Evolutionary conservation across 2,888 invertebrate species (phyloP), one percentile per base, ranked within the genome.

Genomic region (Acronicta aceris): DNA sequence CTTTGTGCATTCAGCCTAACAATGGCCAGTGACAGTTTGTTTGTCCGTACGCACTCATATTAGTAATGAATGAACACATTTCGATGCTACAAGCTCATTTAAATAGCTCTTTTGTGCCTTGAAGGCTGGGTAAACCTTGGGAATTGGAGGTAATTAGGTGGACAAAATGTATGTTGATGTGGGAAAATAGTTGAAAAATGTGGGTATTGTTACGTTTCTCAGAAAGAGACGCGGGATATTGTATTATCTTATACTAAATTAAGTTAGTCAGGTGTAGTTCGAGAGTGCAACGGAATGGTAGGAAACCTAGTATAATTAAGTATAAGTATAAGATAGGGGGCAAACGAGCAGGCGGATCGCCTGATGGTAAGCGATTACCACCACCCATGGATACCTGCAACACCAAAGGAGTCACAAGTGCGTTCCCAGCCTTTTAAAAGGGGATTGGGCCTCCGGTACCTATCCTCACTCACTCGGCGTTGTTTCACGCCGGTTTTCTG

Each of bases 41-140:
- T 46, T 60, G 51, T 69, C 42, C 42, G 13, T 59, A 56, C 67
- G 71, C 71, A 68, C 50, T 62, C 42, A 47, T 36, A 54, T 48
- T 46, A 7, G 41, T 59, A 74, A 75, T 58, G 60, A 63, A 54
- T 59, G 48, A 51, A 62, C 38, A 59, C 54, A 60, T 64, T 62
- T 65, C 33, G 59, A 69, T 61, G 59, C 16, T 59, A 36, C 16
- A 46, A 10, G 30, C 50, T 25, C 43, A 21, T 49, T 56, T 15
- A 47, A 61, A 60, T 60, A 49, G 54, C 46, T 55, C 57, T 64
- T 70, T 74, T 73, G 67, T 74, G 40, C 13, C 30, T 40, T 49
- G 33, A 65, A 76, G 62, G 62, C 36, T 46, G 36, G 16, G 16
- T 25, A 49, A 56, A 55, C 75, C 70, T 76, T 78, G 75, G 54